Percentiles rank a stretch among this genome's conserved stretches.
These are phyloP conservation scores for Psephotus haematonotus DNA, from an alignment of 2,113 vertebrate genomes.

Conservation along the genomic window DNA sequence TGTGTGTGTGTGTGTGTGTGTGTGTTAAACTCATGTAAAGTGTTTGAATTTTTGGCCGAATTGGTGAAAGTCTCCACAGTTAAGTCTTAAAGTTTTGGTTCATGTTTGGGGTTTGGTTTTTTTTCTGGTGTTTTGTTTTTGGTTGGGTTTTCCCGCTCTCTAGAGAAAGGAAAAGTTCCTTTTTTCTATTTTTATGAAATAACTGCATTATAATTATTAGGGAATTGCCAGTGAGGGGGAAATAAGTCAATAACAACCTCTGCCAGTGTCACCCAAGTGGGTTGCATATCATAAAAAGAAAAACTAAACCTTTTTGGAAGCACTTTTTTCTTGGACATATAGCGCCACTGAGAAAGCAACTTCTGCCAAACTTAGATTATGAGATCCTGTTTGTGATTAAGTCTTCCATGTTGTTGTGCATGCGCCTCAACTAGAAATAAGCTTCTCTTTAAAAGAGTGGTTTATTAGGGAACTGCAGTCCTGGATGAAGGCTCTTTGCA, in stretches of 20 bases:
- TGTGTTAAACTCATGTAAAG: background rate
- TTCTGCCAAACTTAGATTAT: background rate
- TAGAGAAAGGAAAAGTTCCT: background rate
- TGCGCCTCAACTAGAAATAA: accelerated
- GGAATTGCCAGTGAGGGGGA: background rate
- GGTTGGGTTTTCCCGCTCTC: background rate
- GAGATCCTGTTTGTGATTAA: background rate
- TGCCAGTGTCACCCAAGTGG: background rate
- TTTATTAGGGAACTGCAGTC: background rate
- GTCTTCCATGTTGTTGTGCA: background rate
- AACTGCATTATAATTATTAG: background rate
- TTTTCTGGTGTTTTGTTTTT: background rate
- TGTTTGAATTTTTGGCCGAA: background rate
- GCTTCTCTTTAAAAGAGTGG: accelerated
- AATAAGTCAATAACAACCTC: background rate
- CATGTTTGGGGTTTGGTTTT: background rate
- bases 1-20: background rate
- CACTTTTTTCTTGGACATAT: background rate
- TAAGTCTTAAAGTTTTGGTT: accelerated
- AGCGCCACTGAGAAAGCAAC: background rate
- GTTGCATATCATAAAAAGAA: background rate
- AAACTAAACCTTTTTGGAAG: background rate
- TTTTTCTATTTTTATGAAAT: background rate
- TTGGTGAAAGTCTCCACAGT: background rate
- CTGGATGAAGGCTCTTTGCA: background rate